A percentile compares a stretch with the other conserved stretches of the same genome.
Conservation (phyloP, 1,140 invertebrate species). For the Drosophila baimaii region DNA sequence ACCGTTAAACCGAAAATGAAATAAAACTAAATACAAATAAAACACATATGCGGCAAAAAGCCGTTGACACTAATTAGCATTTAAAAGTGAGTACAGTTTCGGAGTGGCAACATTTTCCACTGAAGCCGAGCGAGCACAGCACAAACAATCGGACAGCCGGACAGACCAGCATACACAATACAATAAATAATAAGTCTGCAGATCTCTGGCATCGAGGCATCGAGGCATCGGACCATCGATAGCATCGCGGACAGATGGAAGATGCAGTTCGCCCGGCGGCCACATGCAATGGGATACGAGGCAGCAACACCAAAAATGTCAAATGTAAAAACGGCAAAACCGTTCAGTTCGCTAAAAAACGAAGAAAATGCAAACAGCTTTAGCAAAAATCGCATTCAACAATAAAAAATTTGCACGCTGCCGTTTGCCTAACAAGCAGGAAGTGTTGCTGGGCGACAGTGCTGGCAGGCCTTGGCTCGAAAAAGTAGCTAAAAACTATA, state of each 20-base stretch:
- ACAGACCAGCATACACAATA: constrained; percentile 43
- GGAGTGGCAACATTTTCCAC: constrained; percentile 45
- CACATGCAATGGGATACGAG: constrained; percentile 9
- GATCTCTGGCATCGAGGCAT: constrained; percentile 45
- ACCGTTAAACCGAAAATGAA: constrained; percentile 31
- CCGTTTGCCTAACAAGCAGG: constrained; percentile 78
- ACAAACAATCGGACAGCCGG: constrained; percentile 9
- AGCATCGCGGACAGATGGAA: constrained; percentile 48
- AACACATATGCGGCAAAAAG: constrained; percentile 38
- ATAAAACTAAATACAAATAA: constrained; percentile 20
- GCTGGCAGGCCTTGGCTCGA: neutral
- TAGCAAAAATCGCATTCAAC: constrained; percentile 63
- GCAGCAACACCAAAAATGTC: constrained; percentile 65
- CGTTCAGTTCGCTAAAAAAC: constrained; percentile 37
- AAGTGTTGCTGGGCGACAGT: constrained; percentile 50
- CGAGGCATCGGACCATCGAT: constrained; percentile 50
- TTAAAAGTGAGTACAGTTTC: constrained; percentile 56
- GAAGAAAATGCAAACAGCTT: constrained; percentile 45
- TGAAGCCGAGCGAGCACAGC: constrained; percentile 40
- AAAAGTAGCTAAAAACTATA: neutral
- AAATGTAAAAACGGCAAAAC: constrained; percentile 65
- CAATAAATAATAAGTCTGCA: constrained; percentile 71
- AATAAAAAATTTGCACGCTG: constrained; percentile 74
- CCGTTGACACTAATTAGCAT: constrained; percentile 80
- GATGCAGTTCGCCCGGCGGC: constrained; percentile 45